Conservation (phyloP, 2,888 invertebrate genomes). For the Petrolisthes manimaculis region DNA sequence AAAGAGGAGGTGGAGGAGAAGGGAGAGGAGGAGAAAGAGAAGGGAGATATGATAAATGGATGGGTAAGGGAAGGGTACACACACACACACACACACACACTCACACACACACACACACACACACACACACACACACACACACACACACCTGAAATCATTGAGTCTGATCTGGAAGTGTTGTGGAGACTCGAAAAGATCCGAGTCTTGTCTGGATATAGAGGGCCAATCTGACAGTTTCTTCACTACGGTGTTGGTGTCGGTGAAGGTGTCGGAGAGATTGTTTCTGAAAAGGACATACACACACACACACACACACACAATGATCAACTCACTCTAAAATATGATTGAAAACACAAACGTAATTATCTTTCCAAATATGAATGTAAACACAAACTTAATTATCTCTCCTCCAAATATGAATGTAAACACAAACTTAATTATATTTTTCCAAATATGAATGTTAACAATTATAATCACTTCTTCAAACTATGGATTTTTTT, state of each 20-base stretch:
- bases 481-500: too few relatives aligned
- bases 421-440: background rate
- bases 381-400: too few relatives aligned
- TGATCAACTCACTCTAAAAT: background rate
- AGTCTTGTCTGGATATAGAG: background rate
- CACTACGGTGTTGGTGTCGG: constrained; percentile 29
- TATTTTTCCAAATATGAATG: background rate
- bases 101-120: background rate
- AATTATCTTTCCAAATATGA: background rate
- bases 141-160: constrained; percentile 51
- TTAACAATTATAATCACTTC: too few relatives aligned
- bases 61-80: too few relatives aligned
- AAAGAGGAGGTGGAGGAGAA: too few relatives aligned
- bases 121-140: background rate
- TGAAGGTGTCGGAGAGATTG: constrained; percentile 31
- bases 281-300: constrained; percentile 15
- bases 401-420: too few relatives aligned
- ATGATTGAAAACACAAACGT: background rate
- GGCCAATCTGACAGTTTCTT: constrained; percentile 32
- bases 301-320: too few relatives aligned
- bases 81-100: constrained; percentile 1
- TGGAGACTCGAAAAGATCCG: constrained; percentile 43
- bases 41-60: too few relatives aligned
- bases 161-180: constrained; percentile 53
- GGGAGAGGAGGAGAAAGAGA: too few relatives aligned